Percentiles rank a stretch among this genome's conserved stretches.
Evolutionary conservation across 2,888 invertebrate genomes (phyloP).

Genomic region (Danaus chrysippus): DNA sequence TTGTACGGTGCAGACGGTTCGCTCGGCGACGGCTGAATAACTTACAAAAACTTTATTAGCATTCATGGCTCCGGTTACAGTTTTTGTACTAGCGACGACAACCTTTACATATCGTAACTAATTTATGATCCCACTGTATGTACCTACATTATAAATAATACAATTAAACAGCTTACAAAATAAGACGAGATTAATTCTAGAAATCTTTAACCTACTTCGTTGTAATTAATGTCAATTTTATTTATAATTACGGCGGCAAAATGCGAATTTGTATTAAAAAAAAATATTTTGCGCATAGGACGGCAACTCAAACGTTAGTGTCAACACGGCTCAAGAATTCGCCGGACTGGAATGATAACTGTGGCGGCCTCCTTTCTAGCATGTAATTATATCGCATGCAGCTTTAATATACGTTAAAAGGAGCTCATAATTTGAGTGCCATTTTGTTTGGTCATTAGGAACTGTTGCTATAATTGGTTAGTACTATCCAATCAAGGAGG

Average conservation of each 20-base stretch:
- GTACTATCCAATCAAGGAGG: constrained; percentile 29
- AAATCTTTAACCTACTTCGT: constrained; percentile 68
- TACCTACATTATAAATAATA: background rate
- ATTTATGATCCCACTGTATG: background rate
- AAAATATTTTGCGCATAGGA: constrained; percentile 45
- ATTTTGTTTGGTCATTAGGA: constrained; percentile 34
- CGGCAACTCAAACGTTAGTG: constrained; percentile 34
- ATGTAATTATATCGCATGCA: constrained; percentile 34
- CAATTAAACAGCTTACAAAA: constrained; percentile 13
- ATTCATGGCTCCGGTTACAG: constrained; percentile 3
- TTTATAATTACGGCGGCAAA: constrained; percentile 60
- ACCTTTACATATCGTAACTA: background rate
- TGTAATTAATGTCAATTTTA: constrained; percentile 74
- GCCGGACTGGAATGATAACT: constrained; percentile 38
- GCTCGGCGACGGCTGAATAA: constrained; percentile 28
- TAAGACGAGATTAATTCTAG: constrained; percentile 50
- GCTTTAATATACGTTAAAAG: constrained; percentile 32
- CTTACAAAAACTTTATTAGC: constrained; percentile 27
- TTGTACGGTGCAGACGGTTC: constrained; percentile 26
- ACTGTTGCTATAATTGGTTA: constrained; percentile 31
- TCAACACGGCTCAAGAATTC: constrained; percentile 36
- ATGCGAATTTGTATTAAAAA: constrained; percentile 42
- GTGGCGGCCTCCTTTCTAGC: constrained; percentile 38
- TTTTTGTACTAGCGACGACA: background rate
- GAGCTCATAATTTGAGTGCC: constrained; percentile 32